Evolutionary conservation across 1,140 invertebrate genomes (phyloP).

Genomic region (Trissolcus basalis): DNA sequence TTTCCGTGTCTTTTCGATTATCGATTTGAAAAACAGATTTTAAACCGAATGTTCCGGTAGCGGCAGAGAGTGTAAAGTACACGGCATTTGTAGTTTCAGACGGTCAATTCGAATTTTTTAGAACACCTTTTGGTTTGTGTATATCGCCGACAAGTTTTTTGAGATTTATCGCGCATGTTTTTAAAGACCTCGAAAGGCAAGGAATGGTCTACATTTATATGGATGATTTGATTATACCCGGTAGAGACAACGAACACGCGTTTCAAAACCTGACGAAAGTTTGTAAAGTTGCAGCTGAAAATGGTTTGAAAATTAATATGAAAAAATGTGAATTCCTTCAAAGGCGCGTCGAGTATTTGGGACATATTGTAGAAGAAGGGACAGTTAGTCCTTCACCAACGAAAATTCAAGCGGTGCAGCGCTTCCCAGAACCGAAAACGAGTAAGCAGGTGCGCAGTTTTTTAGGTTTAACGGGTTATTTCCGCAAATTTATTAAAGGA

Average conservation of each 20-base stretch:
- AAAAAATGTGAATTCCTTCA: constrained; percentile 24
- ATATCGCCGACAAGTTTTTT: constrained; percentile 20
- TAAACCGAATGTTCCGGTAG: constrained; percentile 23
- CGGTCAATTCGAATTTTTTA: constrained; percentile 17
- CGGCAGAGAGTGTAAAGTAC: constrained; percentile 15
- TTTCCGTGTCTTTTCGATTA: constrained; percentile 8
- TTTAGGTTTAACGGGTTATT: constrained; percentile 31
- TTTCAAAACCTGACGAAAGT: not conserved
- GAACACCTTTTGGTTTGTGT: constrained; percentile 23
- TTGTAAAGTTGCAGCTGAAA: constrained; percentile 3
- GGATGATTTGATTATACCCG: constrained; percentile 22
- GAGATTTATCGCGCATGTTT: constrained; percentile 14
- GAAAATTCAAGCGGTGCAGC: constrained; percentile 48
- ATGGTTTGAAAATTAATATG: constrained; percentile 7
- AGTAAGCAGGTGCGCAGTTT: constrained; percentile 54
- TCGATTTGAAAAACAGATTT: constrained; percentile 21
- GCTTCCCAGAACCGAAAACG: constrained; percentile 48
- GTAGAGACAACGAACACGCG: constrained; percentile 10
- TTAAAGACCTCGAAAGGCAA: constrained; percentile 3
- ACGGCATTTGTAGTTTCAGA: constrained; percentile 12
- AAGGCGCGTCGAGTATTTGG: constrained; percentile 33
- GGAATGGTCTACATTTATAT: constrained; percentile 14
- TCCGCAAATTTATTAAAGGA: constrained; percentile 16
- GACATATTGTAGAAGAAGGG: constrained; percentile 46
- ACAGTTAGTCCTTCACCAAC: constrained; percentile 33